These are phyloP conservation scores for Eulithis testata DNA, from an alignment of 2,888 invertebrate genomes.

Conservation along the genomic window DNA sequence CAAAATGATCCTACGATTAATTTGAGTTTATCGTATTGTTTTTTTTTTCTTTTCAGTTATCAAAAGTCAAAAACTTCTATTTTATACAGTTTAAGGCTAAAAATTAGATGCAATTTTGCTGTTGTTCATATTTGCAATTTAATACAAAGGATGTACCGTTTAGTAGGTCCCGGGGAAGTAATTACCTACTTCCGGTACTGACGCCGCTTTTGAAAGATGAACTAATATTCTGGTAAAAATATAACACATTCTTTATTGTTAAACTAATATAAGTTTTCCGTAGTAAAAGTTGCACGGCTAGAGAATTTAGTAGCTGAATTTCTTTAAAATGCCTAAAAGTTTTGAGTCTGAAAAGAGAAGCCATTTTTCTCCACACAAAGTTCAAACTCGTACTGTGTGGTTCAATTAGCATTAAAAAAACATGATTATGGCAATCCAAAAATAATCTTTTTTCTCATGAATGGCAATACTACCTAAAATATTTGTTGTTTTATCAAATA, in stretches of 20 bases:
- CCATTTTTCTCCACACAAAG: too few species aligned
- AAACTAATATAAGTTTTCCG: background rate
- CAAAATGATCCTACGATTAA: background rate
- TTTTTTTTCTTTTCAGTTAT: background rate
- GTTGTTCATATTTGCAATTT: conserved; percentile 5
- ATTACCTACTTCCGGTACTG: conserved; percentile 35
- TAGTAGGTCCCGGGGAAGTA: conserved; percentile 24
- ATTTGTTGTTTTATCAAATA: too few species aligned
- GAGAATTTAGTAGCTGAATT: too few species aligned
- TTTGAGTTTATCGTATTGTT: background rate
- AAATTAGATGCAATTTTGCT: conserved; percentile 3
- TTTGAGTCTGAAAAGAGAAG: too few species aligned
- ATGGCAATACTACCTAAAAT: too few species aligned
- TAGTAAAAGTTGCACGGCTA: too few species aligned
- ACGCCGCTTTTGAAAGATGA: conserved; percentile 2
- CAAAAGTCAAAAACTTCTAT: background rate
- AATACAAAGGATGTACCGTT: conserved; percentile 2
- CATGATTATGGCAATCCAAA: too few species aligned
- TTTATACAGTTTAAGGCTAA: background rate
- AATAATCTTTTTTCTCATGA: too few species aligned
- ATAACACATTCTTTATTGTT: conserved; percentile 3
- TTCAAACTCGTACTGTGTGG: too few species aligned
- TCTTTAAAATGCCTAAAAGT: too few species aligned
- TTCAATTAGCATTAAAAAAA: too few species aligned
- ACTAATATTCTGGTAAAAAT: conserved; percentile 11